phyloP scores from a whole-genome alignment of 2,797 vertebrate genomes.

The Calcarius lapponicus region DNA sequence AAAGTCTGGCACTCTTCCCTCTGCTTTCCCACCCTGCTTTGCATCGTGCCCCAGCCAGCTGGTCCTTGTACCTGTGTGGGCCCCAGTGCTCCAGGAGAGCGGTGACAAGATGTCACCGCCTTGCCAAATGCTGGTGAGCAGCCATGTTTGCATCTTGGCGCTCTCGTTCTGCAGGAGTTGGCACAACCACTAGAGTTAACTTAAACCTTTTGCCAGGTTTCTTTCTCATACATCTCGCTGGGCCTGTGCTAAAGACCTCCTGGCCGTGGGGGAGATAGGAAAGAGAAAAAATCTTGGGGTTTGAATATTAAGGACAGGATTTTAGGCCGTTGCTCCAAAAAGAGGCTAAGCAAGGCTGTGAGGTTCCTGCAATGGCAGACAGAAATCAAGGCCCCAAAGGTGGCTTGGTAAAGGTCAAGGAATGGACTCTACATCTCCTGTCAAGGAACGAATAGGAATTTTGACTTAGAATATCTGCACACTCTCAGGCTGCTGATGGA shows the following conservation, averaged over 20 bases:
- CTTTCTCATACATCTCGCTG: neutral
- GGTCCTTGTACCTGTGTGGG: constrained; percentile 48
- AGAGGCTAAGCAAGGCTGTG: neutral
- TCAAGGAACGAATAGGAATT: neutral
- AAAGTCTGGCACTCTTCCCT: constrained; percentile 10
- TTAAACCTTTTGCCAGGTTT: constrained; percentile 36
- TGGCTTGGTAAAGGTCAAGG: neutral
- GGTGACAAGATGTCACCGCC: neutral
- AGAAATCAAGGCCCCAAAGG: neutral
- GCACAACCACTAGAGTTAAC: constrained; percentile 22
- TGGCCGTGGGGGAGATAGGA: neutral
- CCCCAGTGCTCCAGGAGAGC: neutral
- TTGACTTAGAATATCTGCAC: neutral
- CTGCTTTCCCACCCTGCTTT: constrained; percentile 15
- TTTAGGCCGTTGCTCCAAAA: neutral
- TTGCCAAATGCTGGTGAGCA: constrained; percentile 47
- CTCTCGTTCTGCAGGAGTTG: neutral
- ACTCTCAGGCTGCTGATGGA: neutral
- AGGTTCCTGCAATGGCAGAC: neutral
- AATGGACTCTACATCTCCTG: neutral
- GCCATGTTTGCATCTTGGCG: constrained; percentile 30
- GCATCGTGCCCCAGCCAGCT: constrained; percentile 24
- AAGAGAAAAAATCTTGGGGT: neutral
- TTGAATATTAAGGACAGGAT: neutral
- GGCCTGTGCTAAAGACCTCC: constrained; percentile 24